These are phyloP conservation scores for Pharmacophagus antenor DNA, from an alignment of 2,888 invertebrate genomes.

Conservation along the genomic window DNA sequence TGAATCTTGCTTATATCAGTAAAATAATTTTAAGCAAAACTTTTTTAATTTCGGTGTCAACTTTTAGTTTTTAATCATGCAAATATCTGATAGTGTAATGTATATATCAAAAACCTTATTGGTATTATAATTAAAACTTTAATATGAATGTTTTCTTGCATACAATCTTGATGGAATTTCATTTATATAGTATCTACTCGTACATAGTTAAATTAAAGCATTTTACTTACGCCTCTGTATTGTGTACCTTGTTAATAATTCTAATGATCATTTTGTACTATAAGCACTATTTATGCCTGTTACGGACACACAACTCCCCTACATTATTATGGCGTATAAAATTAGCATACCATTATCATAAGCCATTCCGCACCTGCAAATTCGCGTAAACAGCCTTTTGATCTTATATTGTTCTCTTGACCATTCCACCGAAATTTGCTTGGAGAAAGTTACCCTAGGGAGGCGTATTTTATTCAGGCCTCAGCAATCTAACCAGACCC, in stretches of 20 bases:
- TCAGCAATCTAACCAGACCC: slow-evolving; percentile 36
- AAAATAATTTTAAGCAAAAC: too few species aligned
- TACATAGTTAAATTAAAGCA: neutral
- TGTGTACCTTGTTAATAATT: slow-evolving; percentile 10
- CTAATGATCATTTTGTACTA: slow-evolving; percentile 24
- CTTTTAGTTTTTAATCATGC: too few species aligned
- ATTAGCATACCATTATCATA: slow-evolving; percentile 37
- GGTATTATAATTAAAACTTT: too few species aligned
- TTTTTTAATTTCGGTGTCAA: too few species aligned
- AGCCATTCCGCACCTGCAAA: slow-evolving; percentile 51
- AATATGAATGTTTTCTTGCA: too few species aligned
- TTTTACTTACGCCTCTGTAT: neutral
- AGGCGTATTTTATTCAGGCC: slow-evolving; percentile 53
- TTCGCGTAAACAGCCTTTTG: slow-evolving; percentile 64
- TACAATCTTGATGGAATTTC: too few species aligned
- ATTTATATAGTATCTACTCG: too few species aligned
- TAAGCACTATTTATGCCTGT: slow-evolving; percentile 23
- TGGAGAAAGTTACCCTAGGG: slow-evolving; percentile 48
- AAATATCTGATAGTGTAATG: too few species aligned
- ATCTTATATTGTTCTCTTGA: slow-evolving; percentile 67
- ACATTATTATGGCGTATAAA: slow-evolving; percentile 28
- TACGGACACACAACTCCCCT: slow-evolving; percentile 18
- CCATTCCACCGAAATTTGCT: slow-evolving; percentile 57
- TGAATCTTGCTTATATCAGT: too few species aligned
- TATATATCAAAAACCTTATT: too few species aligned